Evolutionary conservation across 2,797 vertebrate genomes (phyloP).

Genomic region (Falco biarmicus): DNA sequence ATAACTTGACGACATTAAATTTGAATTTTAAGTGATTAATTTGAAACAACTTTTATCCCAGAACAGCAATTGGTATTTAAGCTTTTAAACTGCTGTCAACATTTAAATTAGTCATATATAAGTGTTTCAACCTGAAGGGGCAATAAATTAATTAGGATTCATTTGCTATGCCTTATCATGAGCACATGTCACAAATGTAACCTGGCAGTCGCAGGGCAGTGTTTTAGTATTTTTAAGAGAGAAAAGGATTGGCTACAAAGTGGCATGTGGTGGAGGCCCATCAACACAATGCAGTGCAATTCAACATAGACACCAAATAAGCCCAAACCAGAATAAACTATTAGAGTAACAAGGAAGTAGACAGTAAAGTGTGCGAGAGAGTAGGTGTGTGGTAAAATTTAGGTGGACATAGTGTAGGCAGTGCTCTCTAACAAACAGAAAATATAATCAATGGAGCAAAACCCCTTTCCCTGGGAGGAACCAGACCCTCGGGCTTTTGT

Average conservation of each 20-base stretch:
- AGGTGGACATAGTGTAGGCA: neutral
- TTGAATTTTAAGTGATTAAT: constrained; percentile 63
- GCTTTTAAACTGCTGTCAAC: constrained; percentile 49
- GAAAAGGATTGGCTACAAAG: constrained; percentile 27
- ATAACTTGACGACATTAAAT: constrained; percentile 57
- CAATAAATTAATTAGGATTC: constrained; percentile 82
- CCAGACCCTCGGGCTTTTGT: neutral
- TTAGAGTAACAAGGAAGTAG: constrained; percentile 76
- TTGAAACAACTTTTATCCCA: constrained; percentile 38
- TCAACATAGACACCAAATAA: constrained; percentile 78
- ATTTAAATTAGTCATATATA: constrained; percentile 55
- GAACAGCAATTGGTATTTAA: constrained; percentile 45
- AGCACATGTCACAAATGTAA: constrained; percentile 47
- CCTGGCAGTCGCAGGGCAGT: neutral
- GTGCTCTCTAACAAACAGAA: constrained; percentile 35
- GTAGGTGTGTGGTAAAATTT: neutral
- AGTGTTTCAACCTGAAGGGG: constrained; percentile 66
- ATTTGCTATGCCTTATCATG: constrained; percentile 73
- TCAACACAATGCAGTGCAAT: constrained; percentile 75
- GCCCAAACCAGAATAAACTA: constrained; percentile 77
- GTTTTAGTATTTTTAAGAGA: constrained; percentile 54
- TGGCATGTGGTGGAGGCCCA: neutral
- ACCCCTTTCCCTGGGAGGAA: neutral
- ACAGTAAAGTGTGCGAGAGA: constrained; percentile 27
- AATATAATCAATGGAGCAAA: neutral